Percentiles rank a stretch among this genome's conserved stretches.
phyloP scores from a whole-genome alignment of 2,888 invertebrate species.

The Campoplex nolae region DNA sequence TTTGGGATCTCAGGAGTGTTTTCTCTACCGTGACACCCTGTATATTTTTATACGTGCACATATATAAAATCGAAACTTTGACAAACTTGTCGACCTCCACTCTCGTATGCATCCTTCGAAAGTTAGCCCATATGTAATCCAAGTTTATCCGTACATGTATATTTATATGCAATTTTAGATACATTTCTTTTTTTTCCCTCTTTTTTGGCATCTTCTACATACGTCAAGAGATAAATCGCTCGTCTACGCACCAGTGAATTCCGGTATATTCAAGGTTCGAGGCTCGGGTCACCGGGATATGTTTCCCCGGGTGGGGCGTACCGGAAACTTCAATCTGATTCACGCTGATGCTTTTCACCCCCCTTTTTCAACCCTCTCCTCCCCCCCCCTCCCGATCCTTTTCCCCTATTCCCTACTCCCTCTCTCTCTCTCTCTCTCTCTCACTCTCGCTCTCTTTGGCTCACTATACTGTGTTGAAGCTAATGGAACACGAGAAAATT shows the following conservation, averaged over 20 bases:
- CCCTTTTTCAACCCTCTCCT: constrained; percentile 35
- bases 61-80: background rate
- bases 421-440: background rate
- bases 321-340: constrained; percentile 51
- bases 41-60: background rate
- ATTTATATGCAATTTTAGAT: constrained; percentile 40
- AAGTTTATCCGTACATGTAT: background rate
- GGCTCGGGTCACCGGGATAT: constrained; percentile 53
- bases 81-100: constrained; percentile 9
- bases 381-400: background rate
- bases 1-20: background rate
- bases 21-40: background rate
- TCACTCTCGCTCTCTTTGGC: background rate
- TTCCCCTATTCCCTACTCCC: background rate
- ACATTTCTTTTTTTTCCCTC: background rate
- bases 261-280: constrained; percentile 39
- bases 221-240: constrained; percentile 57
- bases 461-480: constrained; percentile 1
- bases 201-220: constrained; percentile 8
- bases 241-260: constrained; percentile 48
- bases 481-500: constrained; percentile 59
- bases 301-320: constrained; percentile 21
- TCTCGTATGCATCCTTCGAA: background rate
- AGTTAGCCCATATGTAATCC: constrained; percentile 1
- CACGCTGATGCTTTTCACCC: constrained; percentile 26